Evolutionary conservation across 2,888 invertebrate species (phyloP), one percentile per base, ranked within the genome.

Genomic region (Chalcis sispes): DNA sequence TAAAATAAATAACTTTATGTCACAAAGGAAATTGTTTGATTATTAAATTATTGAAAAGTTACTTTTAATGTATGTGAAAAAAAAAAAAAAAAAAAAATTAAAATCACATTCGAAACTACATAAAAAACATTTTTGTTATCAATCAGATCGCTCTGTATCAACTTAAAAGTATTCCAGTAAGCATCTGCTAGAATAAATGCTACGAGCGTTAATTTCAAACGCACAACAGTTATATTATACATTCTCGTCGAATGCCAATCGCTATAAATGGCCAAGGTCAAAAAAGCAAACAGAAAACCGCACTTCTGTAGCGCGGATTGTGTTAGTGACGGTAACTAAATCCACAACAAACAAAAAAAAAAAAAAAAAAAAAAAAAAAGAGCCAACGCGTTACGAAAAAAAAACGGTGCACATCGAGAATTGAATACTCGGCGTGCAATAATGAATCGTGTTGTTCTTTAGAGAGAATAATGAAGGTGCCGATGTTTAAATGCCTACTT

Each of bases 211-310:
- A 73, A 54, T 73, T 73, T 61, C 25, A 56, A 25, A 25, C 65
- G 52, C 67, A 32, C 40, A 56, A 66, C 64, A 72, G 64, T 67
- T 50, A n/a, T n/a, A 67, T 67, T 67, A 54, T 46, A 13, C 66
- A 61, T 27, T 20, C 27, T 15, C 64, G 56, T 27, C 54, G 73
- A 67, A 79, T 77, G 58, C 78, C 78, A 59, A 77, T 77, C 40
- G 40, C 78, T 77, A 74, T 79, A 77, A 74, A 72, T 46, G 73
- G 77, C 25, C 56, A 65, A 71, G 59, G 61, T 52, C 20, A 61
- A 64, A 64, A 72, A 52, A 58, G 62, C 48, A 48, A 75, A 73
- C 72, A 72, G 72, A 67, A 75, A 62, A 72, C 52, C 52, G 72
- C 58, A 75, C 67, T 75, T 65, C 32, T 52, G 64, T 52, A 7